phyloP scores from a whole-genome alignment of 2,888 invertebrate genomes.

The Zootermopsis nevadensis region DNA sequence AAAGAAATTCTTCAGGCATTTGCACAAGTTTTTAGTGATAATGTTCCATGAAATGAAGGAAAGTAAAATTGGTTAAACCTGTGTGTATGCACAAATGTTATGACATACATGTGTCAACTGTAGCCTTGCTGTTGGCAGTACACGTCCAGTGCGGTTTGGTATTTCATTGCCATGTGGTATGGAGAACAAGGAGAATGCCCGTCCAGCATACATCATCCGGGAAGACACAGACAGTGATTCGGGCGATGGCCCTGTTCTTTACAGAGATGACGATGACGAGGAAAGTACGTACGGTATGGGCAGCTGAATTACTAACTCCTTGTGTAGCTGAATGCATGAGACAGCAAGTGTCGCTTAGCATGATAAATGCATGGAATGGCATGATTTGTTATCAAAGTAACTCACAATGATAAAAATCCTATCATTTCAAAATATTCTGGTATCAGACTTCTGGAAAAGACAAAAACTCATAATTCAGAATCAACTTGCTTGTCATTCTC shows the following conservation, averaged over 20 bases:
- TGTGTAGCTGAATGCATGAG: background rate
- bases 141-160: slow-evolving; percentile 83
- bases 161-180: slow-evolving; percentile 77
- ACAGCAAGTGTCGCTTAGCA: slow-evolving; percentile 24
- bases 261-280: slow-evolving; percentile 75
- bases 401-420: background rate
- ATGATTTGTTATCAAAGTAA: background rate
- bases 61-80: background rate
- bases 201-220: slow-evolving; percentile 76
- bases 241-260: slow-evolving; percentile 75
- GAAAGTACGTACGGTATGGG: slow-evolving; percentile 60
- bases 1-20: too few species aligned
- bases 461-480: too few species aligned
- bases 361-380: slow-evolving; percentile 7
- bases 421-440: background rate
- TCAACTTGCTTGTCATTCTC: too few species aligned
- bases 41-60: too few species aligned
- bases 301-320: slow-evolving; percentile 8
- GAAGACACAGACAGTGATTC: slow-evolving; percentile 73
- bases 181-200: slow-evolving; percentile 90
- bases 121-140: slow-evolving; percentile 64
- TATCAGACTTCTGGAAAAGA: too few species aligned
- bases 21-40: too few species aligned
- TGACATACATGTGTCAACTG: slow-evolving; percentile 27
- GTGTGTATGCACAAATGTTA: background rate